Conservation (phyloP, 2,888 invertebrate genomes). For the Opisthograptis luteolata region DNA sequence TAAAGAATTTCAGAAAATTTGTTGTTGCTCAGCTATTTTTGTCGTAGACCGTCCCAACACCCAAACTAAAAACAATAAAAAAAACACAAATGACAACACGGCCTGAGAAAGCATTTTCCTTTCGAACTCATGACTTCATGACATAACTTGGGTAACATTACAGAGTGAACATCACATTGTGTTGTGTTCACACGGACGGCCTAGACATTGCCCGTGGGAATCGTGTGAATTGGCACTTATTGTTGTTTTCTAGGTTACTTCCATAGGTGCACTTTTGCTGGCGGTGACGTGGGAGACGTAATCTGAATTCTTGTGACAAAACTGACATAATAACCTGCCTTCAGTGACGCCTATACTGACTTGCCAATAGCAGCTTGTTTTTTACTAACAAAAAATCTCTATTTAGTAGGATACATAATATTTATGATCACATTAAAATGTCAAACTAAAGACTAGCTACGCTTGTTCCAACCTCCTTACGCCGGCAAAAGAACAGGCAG, state of each 20-base stretch:
- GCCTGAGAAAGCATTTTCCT: slow-evolving; percentile 58
- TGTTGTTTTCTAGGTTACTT: slow-evolving; percentile 65
- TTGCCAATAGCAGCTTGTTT: no score
- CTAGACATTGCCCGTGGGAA: slow-evolving; percentile 68
- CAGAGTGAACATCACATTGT: slow-evolving; percentile 39
- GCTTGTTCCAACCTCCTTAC: no score
- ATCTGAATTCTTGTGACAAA: slow-evolving; percentile 5
- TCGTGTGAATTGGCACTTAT: slow-evolving; percentile 66
- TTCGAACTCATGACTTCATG: slow-evolving; percentile 55
- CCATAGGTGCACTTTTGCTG: slow-evolving; percentile 22
- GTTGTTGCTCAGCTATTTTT: no score
- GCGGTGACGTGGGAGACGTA: slow-evolving; percentile 4
- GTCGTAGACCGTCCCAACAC: no score
- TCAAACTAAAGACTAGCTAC: no score
- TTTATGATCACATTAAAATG: no score
- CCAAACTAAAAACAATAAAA: slow-evolving; percentile 4
- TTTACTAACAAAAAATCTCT: no score
- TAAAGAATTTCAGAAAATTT: no score
- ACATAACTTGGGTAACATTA: background rate
- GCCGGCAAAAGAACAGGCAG: no score
- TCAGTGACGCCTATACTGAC: no score
- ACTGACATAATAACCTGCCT: background rate
- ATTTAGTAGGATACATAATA: no score
- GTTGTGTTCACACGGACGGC: slow-evolving; percentile 58
- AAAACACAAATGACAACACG: background rate